Base-by-base conservation (phyloP, 1,140 invertebrate genomes). In the Druon quercuslanigerum region DNA sequence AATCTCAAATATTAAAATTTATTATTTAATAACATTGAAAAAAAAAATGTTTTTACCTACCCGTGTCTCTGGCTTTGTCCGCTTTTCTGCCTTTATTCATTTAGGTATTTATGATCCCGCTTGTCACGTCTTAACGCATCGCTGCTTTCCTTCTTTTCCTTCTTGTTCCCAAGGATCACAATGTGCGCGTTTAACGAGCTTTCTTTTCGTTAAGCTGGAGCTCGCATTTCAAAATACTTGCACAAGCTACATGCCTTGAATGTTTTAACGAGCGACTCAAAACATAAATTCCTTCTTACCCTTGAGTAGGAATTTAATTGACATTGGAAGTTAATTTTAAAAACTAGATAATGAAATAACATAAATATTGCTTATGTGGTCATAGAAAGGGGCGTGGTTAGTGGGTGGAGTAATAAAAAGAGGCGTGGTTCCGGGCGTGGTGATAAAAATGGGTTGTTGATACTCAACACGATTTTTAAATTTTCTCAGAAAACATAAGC, bases 161-260 rank as follows among this genome's bases (percentile, higher is more conserved):
- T 60, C 52, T 78, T 80, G 78, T 66, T 70, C 75, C 51, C 50
- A 75, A 82, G 74, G 71, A 85, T 83, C 78, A 79, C 76, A 83
- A 86, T 86, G 78, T 82, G 73, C 71, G 78, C 81, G 78, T 81
- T 60, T 85, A 86, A 88, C 82, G 82, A 86, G 83, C 70, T 83
- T 76, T 70, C 72, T 54, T 40, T 33, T 79, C 66, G 51, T 54
- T 75, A 13, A 56, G 12, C 50, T 9, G 51, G 54, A 50, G 74
- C 84, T 81, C 73, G 78, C 74, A 80, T 78, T 79, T 75, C 50
- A 52, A 73, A 79, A 74, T 80, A 75, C 72, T 79, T 83, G 80
- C 77, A 50, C 51, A 7, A 51, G 20, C 19, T 33, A 33, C 25
- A 33, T 33, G 25, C 25, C 25, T 33, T 33, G 25, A 33, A 33